Percentiles rank a stretch among this genome's conserved stretches.
phyloP scores from a whole-genome alignment of 2,113 vertebrate species.

The Phyllostomus discolor region DNA sequence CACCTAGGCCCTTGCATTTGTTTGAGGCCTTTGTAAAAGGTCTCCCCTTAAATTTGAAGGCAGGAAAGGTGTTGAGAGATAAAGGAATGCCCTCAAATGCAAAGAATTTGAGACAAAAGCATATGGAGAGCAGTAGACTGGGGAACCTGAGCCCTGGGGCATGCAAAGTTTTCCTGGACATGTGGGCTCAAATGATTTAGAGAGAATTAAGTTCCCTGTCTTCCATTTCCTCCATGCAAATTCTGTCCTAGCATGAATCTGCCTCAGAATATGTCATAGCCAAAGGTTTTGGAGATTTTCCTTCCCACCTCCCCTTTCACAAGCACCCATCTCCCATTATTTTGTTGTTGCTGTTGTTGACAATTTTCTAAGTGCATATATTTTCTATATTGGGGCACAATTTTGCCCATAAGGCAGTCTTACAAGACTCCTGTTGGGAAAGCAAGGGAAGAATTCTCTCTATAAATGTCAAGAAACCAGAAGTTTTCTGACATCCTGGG shows the following conservation, averaged over 20 bases:
- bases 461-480: conserved; percentile 19
- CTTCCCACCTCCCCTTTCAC: not conserved
- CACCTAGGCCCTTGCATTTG: not conserved
- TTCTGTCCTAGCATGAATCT: not conserved
- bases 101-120: not conserved
- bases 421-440: not conserved
- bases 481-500: not conserved
- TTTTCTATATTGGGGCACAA: not conserved
- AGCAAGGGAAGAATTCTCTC: not conserved
- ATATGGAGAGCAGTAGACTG: not conserved
- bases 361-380: not conserved
- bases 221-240: not conserved
- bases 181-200: not conserved
- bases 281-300: not conserved
- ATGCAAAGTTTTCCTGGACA: not conserved
- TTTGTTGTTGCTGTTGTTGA: not conserved
- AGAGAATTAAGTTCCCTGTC: not conserved
- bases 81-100: not conserved
- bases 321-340: not conserved
- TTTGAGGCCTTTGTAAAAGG: not conserved
- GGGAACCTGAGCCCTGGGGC: not conserved
- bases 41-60: not conserved
- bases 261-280: not conserved
- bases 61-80: not conserved
- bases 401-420: not conserved